Evolutionary conservation across 2,888 invertebrate genomes (phyloP), one percentile per base, ranked within the genome.

Genomic region (Ecdyonurus torrentis): DNA sequence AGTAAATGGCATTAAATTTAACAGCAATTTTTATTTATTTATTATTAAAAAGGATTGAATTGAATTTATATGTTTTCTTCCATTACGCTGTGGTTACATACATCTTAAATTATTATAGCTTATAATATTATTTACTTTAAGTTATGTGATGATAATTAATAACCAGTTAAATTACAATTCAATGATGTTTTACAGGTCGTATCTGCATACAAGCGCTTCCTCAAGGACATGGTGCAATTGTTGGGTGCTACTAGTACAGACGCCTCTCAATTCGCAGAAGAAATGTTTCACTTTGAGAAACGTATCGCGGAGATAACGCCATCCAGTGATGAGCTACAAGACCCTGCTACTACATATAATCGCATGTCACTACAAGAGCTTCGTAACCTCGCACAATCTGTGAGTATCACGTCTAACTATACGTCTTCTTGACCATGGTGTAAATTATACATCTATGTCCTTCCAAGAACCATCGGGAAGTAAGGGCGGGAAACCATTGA

Each of bases 231-330:
- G 0, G 76, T 78, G 0, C 75, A 76, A 63, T 71, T 74, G 19
- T 69, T 81, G 64, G 77, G 77, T 25, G 77, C 76, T 1, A 74
- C 77, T 1, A 73, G 72, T 61, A 70, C 71, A 37, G 75, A 76
- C 61, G 79, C 81, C 0, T 70, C 72, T 1, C 72, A 73, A 65
- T 81, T 80, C 71, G 76, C 78, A 23, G 75, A 75, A 18, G 78
- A 79, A 66, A 76, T 81, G 65, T 80, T 78, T 67, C 74, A 74
- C 65, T 81, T 79, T 69, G 81, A 82, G 69, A 78, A 77, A 69
- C 70, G 81, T 25, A 74, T 82, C 10, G 80, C 80, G 0, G 79
- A 79, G 70, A 73, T 78, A 10, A 77, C 76, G 5, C 79, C 79
- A 0, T 70, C 72, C 62, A 67, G 69, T 19, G 68, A 66, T 18